Percentiles rank a stretch among this genome's conserved stretches.
These are phyloP conservation scores for Xyrauchen texanus DNA, from an alignment of 2,113 vertebrate genomes.

Conservation along the genomic window DNA sequence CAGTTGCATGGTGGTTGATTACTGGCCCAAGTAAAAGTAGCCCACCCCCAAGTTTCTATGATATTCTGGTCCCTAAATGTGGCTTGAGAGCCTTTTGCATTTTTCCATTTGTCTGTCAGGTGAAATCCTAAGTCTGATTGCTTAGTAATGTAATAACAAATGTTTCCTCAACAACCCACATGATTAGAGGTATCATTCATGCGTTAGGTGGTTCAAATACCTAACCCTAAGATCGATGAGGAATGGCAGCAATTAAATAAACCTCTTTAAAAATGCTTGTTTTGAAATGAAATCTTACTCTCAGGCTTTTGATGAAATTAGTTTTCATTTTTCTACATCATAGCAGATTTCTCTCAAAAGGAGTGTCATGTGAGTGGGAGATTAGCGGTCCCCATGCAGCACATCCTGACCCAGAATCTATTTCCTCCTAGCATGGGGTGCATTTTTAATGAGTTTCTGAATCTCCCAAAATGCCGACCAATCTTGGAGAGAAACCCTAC, in stretches of 20 bases:
- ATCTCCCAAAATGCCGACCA: constrained; percentile 37
- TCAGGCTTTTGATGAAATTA: neutral
- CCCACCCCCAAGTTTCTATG: too few relatives aligned
- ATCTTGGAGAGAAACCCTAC: neutral
- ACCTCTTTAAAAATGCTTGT: neutral
- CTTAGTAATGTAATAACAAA: too few relatives aligned
- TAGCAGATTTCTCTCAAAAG: constrained; percentile 35
- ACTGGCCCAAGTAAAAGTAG: neutral
- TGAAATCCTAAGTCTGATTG: too few relatives aligned
- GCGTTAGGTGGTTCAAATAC: too few relatives aligned
- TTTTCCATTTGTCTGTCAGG: too few relatives aligned
- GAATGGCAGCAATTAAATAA: neutral
- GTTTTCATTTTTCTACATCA: neutral
- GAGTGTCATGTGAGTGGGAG: constrained; percentile 40
- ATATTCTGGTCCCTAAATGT: too few relatives aligned
- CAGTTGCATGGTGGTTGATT: too few relatives aligned
- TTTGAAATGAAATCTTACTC: constrained; percentile 3
- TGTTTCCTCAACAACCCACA: too few relatives aligned
- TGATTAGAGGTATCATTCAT: too few relatives aligned
- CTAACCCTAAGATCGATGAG: neutral
- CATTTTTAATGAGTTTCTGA: constrained; percentile 45
- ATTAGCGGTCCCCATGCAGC: constrained; percentile 23
- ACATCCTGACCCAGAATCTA: constrained; percentile 53
- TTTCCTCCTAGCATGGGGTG: constrained; percentile 43
- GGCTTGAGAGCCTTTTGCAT: too few relatives aligned